Conservation (phyloP, 2,888 invertebrate species). For the Arctia plantaginis region DNA sequence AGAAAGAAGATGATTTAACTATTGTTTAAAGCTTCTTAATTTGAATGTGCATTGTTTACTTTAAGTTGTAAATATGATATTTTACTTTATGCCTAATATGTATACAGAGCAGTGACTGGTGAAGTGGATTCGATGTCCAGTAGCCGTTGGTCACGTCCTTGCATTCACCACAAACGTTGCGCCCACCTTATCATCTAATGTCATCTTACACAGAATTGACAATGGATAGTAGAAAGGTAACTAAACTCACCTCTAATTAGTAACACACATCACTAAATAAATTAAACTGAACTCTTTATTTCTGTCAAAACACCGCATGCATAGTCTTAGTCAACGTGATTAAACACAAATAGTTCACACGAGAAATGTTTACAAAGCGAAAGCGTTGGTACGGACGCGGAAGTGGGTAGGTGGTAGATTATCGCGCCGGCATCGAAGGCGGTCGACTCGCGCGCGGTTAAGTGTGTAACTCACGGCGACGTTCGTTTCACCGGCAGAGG, state of each 20-base stretch:
- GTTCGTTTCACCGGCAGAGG: conserved; percentile 77
- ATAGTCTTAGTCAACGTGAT: conserved; percentile 55
- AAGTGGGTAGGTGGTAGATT: conserved; percentile 59
- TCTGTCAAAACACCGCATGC: conserved; percentile 54
- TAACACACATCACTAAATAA: conserved; percentile 68
- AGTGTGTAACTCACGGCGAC: conserved; percentile 73
- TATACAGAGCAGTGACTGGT: conserved; percentile 40
- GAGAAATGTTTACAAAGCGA: conserved; percentile 79
- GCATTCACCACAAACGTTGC: conserved; percentile 74
- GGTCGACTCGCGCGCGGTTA: conserved; percentile 79
- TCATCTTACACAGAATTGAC: conserved; percentile 71
- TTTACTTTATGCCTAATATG: not conserved
- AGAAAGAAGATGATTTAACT: conserved; percentile 33
- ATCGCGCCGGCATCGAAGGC: conserved; percentile 66
- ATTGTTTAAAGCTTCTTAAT: conserved; percentile 54
- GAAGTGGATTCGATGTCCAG: conserved; percentile 58
- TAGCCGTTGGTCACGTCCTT: conserved; percentile 72
- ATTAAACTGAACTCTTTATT: conserved; percentile 50
- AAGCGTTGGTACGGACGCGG: conserved; percentile 74
- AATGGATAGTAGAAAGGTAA: conserved; percentile 72
- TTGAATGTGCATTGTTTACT: conserved; percentile 36
- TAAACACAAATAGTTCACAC: conserved; percentile 71
- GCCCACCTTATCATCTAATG: conserved; percentile 79
- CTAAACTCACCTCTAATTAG: conserved; percentile 82
- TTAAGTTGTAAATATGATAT: conserved; percentile 26